phyloP scores from a whole-genome alignment of 2,888 invertebrate species.

The Amblyjoppa proteus region DNA sequence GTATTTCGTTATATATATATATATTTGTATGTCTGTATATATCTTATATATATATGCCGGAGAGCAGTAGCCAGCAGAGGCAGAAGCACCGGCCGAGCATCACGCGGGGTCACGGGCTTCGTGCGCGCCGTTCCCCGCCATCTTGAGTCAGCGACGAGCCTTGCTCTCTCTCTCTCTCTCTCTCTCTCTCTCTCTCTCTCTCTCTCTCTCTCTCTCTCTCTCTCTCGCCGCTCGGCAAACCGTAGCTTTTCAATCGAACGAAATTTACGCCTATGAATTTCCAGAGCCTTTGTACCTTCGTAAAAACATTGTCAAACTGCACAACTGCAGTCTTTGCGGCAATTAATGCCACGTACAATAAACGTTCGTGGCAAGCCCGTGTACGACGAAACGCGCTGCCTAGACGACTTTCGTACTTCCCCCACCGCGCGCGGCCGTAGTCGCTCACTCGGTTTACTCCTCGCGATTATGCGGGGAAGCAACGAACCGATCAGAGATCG shows the following conservation, averaged over 20 bases:
- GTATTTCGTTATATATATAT: constrained; percentile 13
- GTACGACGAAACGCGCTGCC: neutral
- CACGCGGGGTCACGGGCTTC: constrained; percentile 68
- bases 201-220: constrained; percentile 54
- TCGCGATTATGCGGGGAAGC: constrained; percentile 37
- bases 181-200: constrained; percentile 49
- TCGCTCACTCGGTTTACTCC: neutral
- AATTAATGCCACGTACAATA: neutral
- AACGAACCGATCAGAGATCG: constrained; percentile 3
- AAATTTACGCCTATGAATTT: constrained; percentile 16
- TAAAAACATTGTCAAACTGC: neutral
- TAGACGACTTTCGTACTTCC: neutral
- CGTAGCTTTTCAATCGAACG: constrained; percentile 48
- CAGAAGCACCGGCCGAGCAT: constrained; percentile 49
- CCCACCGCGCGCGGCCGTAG: neutral
- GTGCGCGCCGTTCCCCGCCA: constrained; percentile 65
- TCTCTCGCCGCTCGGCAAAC: constrained; percentile 13
- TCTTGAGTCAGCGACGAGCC: constrained; percentile 58
- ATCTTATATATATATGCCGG: neutral
- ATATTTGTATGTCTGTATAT: neutral
- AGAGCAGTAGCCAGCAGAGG: constrained; percentile 53
- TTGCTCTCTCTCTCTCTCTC: constrained; percentile 50
- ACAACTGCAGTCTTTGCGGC: neutral
- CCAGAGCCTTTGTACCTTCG: neutral
- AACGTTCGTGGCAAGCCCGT: neutral